Base-by-base conservation (phyloP, 1,140 invertebrate species). In the Bombus fervidus region DNA sequence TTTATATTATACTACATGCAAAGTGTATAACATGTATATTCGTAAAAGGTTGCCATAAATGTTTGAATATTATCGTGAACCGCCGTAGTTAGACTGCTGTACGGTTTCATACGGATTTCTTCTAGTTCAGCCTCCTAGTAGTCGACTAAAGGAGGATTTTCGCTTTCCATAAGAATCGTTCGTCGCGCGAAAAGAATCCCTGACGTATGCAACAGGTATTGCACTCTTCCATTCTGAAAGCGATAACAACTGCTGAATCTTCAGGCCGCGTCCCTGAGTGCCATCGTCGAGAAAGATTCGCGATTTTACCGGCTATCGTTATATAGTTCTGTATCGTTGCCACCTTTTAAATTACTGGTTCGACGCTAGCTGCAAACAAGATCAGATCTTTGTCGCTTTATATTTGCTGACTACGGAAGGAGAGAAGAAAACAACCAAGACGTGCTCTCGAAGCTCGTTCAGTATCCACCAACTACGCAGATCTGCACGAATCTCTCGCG, bases 191-290 rank as follows among this genome's bases (percentile, higher is more conserved):
- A 73, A 91, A 89, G 80, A 91, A 91, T 91, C 82, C 86, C 91
- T 91, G 84, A 91, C 87, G 87, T 92, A 91, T 91, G 91, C 91
- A 92, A 91, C 88, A 90, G 87, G 89, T 90, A 87, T 87, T 78
- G 76, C 89, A 81, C 83, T 88, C 83, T 84, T 81, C 73, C 83
- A 53, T 86, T 90, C 83, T 66, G 57, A 64, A 64, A 47, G 43
- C 83, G 85, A 86, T 90, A 90, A 90, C 86, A 84, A 88, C 86
- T 86, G 89, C 89, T 90, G 89, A 90, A 87, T 90, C 86, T 88
- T 90, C 89, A 80, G 69, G 66, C 64, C 66, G 31, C 37, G 64
- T 81, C 83, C 80, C 81, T 86, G 81, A 90, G 89, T 90, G 74
- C 86, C 89, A 88, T 86, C 83, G 85, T 88, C 86, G 89, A 69